Evolutionary conservation across 2,113 vertebrate species (phyloP).

Genomic region (Leptodactylus fuscus): DNA sequence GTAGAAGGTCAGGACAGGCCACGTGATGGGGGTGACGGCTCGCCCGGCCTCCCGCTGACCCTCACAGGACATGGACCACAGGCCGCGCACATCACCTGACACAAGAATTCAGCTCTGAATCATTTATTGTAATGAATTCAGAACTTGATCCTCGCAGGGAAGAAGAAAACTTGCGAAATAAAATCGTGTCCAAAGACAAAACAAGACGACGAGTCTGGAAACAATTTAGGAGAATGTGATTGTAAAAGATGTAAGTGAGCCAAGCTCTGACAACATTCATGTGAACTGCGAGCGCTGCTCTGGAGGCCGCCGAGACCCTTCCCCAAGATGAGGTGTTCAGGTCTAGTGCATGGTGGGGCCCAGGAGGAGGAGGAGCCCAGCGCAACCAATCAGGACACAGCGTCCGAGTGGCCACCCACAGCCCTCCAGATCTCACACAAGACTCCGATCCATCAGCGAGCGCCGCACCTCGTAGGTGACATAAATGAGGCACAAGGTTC

Average conservation of each 20-base stretch:
- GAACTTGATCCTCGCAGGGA: constrained; percentile 51
- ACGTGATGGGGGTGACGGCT: background rate
- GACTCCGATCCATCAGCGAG: too few relatives aligned
- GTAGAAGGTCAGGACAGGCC: too few relatives aligned
- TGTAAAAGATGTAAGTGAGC: constrained; percentile 64
- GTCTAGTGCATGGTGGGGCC: too few relatives aligned
- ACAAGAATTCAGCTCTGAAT: constrained; percentile 5
- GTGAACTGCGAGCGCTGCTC: background rate
- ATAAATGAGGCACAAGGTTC: too few relatives aligned
- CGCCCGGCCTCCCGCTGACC: background rate
- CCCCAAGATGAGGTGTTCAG: background rate
- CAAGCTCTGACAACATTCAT: constrained; percentile 16
- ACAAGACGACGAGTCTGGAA: constrained; percentile 71
- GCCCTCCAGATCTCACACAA: too few relatives aligned
- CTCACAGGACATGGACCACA: background rate
- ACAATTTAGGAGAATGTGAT: constrained; percentile 68
- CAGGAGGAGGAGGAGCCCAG: background rate
- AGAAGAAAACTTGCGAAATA: constrained; percentile 67
- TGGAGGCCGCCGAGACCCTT: background rate
- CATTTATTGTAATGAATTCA: constrained; percentile 58
- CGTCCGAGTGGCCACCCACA: too few relatives aligned
- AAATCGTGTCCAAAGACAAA: constrained; percentile 72
- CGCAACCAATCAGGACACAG: background rate
- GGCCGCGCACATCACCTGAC: background rate
- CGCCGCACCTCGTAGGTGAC: too few relatives aligned